phyloP scores from a whole-genome alignment of 1,140 invertebrate genomes.

The Coenobita brevimanus region DNA sequence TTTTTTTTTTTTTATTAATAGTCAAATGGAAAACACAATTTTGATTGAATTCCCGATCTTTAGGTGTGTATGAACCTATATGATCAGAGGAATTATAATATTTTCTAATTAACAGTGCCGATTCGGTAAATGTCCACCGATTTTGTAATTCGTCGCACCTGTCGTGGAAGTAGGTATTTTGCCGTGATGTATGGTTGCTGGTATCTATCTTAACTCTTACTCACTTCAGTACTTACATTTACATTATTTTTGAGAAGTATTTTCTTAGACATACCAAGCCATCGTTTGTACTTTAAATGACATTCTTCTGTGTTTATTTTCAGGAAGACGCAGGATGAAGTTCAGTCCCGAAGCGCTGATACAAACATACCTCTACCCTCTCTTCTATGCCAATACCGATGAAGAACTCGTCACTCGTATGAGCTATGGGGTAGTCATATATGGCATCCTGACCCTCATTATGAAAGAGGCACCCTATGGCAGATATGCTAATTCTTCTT shows the following conservation, averaged over 20 bases:
- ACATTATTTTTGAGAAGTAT: no score
- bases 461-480: background rate
- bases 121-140: no score
- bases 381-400: constrained; percentile 27
- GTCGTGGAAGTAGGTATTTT: background rate
- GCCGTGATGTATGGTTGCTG: background rate
- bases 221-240: background rate
- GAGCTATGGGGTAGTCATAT: constrained; percentile 3
- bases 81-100: no score
- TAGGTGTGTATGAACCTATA: background rate
- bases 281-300: no score
- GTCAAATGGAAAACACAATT: no score
- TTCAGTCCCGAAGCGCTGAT: constrained; percentile 25
- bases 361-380: constrained; percentile 28
- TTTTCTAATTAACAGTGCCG: no score
- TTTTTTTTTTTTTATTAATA: background rate
- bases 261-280: no score
- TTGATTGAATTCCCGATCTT: background rate
- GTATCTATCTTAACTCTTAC: background rate
- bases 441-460: constrained; percentile 16
- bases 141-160: no score
- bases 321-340: constrained; percentile 4
- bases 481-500: background rate
- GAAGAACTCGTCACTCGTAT: constrained; percentile 16
- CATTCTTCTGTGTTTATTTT: no score